Conservation (phyloP, 2,113 vertebrate genomes). For the Procavia capensis region DNA sequence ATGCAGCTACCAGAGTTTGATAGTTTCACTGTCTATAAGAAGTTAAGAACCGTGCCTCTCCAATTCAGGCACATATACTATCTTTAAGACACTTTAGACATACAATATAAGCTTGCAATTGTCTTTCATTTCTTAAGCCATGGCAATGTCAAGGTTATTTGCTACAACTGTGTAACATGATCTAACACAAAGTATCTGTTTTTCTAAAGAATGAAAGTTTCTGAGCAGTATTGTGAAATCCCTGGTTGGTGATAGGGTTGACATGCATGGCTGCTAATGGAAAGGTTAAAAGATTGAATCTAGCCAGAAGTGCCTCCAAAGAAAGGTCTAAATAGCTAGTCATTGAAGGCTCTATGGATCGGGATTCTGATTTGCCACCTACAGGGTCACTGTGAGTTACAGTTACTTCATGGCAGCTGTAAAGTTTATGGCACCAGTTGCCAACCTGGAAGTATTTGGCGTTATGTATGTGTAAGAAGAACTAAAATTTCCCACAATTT, state of each 20-base stretch:
- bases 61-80: rapidly evolving
- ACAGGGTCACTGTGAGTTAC: too few relatives aligned
- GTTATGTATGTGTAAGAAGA: not conserved
- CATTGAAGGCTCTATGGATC: too few relatives aligned
- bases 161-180: not conserved
- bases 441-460: not conserved
- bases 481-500: not conserved
- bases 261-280: too few relatives aligned
- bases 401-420: too few relatives aligned
- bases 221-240: too few relatives aligned
- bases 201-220: not conserved
- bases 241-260: too few relatives aligned
- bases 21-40: not conserved
- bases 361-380: too few relatives aligned
- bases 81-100: not conserved
- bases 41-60: not conserved
- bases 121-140: not conserved
- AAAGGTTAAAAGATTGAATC: too few relatives aligned
- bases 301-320: too few relatives aligned
- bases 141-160: not conserved
- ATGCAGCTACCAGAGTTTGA: rapidly evolving
- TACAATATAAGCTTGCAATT: not conserved
- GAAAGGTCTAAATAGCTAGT: too few relatives aligned
- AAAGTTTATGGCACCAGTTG: not conserved
- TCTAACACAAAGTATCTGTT: not conserved